A percentile compares a stretch with the other conserved stretches of the same genome.
Conservation (phyloP, 1,140 invertebrate species). For the Drosophila asahinai region DNA sequence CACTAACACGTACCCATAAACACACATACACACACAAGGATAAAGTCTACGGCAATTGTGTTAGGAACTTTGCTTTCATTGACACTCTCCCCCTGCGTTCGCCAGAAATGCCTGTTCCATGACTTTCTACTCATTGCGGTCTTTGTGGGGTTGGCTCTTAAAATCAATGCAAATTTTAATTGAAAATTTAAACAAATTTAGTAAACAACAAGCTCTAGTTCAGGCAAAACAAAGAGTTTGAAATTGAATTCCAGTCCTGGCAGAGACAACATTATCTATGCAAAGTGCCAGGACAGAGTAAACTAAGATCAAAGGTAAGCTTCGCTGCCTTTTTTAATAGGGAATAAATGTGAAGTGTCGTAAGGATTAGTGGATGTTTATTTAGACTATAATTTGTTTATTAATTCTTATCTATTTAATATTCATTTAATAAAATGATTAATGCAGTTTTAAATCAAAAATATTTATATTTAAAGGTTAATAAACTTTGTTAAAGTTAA, state of each 20-base stretch:
- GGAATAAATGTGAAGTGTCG: not conserved
- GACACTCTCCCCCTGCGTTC: slow-evolving; percentile 1
- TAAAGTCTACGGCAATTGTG: slow-evolving; percentile 52
- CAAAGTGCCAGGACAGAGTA: not conserved
- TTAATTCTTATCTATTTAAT: too few relatives aligned
- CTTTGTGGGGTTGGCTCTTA: slow-evolving; percentile 1
- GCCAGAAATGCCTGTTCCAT: not conserved
- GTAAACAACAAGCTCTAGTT: slow-evolving; percentile 5
- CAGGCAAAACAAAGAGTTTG: not conserved
- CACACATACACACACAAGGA: slow-evolving; percentile 9
- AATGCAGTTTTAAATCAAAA: not conserved
- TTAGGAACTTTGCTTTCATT: slow-evolving; percentile 46
- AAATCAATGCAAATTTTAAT: slow-evolving; percentile 62
- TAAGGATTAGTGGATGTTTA: not conserved
- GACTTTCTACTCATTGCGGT: slow-evolving; percentile 22
- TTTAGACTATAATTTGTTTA: too few relatives aligned
- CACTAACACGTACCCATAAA: slow-evolving; percentile 37
- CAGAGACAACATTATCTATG: slow-evolving; percentile 5
- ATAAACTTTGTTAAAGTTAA: not conserved
- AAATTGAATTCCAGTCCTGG: slow-evolving; percentile 1
- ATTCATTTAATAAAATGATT: too few relatives aligned
- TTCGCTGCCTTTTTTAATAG: not conserved
- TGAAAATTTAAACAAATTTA: slow-evolving; percentile 49
- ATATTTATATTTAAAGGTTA: not conserved
- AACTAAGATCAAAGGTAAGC: slow-evolving; percentile 6